Evolutionary conservation across 2,113 vertebrate species (phyloP).

Genomic region (Rhabdornis inornatus): DNA sequence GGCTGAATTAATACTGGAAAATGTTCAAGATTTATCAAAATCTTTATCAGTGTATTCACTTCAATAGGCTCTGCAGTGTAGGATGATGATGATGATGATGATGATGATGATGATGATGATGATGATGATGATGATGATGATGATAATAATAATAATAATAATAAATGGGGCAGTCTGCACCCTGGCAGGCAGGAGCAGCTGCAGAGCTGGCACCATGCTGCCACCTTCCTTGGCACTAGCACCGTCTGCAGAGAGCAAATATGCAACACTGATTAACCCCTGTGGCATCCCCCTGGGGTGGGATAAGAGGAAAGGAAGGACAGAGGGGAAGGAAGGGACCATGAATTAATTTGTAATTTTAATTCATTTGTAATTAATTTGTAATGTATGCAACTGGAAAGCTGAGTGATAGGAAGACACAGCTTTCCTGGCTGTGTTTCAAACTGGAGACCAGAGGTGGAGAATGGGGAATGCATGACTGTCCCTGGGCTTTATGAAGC

Average conservation of each 20-base stretch:
- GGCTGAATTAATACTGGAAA: neutral
- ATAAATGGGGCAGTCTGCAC: neutral
- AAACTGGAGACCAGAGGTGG: neutral
- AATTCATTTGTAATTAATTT: no score
- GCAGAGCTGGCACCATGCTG: accelerated
- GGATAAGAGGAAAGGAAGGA: neutral
- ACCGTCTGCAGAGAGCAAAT: neutral
- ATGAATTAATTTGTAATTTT: neutral
- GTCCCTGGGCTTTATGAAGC: neutral
- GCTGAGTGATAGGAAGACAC: neutral
- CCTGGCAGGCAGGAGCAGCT: neutral
- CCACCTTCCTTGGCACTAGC: neutral
- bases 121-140: neutral
- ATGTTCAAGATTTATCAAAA: neutral
- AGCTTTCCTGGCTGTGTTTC: neutral
- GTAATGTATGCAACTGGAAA: neutral
- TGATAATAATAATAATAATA: neutral
- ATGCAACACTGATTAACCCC: neutral
- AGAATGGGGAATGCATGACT: neutral
- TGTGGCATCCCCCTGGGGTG: neutral
- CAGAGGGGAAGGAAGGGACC: neutral
- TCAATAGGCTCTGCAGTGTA: neutral
- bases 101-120: neutral
- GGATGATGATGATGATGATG: neutral
- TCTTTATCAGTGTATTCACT: neutral